Evolutionary conservation across 2,113 vertebrate species (phyloP), one percentile per base, ranked within the genome.

Genomic region (Numenius arquata): DNA sequence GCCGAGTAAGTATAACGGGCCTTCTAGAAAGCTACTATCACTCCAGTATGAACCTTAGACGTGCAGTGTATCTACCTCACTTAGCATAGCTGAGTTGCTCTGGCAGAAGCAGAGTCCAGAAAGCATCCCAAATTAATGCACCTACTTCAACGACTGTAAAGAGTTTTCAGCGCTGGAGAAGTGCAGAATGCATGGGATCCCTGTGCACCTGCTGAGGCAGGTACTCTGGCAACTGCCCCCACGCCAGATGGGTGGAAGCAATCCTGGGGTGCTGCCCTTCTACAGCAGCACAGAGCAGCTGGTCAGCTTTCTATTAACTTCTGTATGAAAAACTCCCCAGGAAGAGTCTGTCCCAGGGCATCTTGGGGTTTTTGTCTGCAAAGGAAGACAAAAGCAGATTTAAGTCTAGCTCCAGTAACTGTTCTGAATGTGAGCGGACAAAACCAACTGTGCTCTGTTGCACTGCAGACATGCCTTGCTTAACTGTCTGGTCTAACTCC

Each of bases 111-210:
- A 30, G 8, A 22, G 58, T 19, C 22, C 1, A 2, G 17, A 88
- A 90, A 85, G n/a, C 36, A 59, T 23, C 32, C 66, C 56, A 41
- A 45, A 74, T 47, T 16, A 68, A 53, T 23, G 40, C 43, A 34
- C 40, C 41, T 41, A 12, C 26, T 66, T 55, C 16, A 29, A 23
- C 0, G 4, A 20, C 32, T 34, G 14, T 8, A 19, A 68, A 78
- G 53, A 1, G 1, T 40, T 59, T 29, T 26, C 43, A 65, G 47
- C 0, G 1, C 26, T n/a, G 17, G 30, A 41, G 65, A 65, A 77
- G 21, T 2, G 23, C 23, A 20, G 53, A 62, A 55, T 2, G 8
- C n/a, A 9, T 2, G 19, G 45, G 36, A 27, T 13, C 11, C 25
- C 43, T 2, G 1, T 3, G 19, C 77, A 77, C 61, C 55, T 82